Evolutionary conservation across 2,113 vertebrate species (phyloP), one percentile per base, ranked within the genome.

Genomic region (Chloropsis cyanopogon): DNA sequence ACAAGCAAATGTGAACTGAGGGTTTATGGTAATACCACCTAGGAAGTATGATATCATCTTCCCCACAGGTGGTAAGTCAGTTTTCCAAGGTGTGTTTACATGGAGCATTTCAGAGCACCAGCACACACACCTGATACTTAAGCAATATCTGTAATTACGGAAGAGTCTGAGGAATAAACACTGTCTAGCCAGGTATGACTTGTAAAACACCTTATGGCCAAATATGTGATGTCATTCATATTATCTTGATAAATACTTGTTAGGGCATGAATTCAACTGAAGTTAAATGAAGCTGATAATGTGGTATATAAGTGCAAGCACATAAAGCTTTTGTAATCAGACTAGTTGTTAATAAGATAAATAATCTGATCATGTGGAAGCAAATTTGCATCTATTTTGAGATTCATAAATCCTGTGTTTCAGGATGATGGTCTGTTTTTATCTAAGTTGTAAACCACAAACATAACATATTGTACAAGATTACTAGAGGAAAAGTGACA

Each of bases 131-230:
- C 14, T 80, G 79, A 50, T 79, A 49, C 72, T 96, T 94, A 85
- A 89, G 79, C 73, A 95, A 56, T 93, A 93, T 82, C 86, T 85
- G 49, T 91, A 96, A 96, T 97, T 95, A 88, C 0, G 7, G 81
- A 86, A 88, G 78, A 77, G 84, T 90, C 85, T 93, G 84, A 92
- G 86, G 95, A 96, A 92, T 78, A 95, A 97, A 94, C 72, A 68
- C 63, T 86, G 97, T 97, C 96, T 98, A 97, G 96, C 88, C 96
- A 96, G 85, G 69, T 94, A 93, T 90, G 86, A 93, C 83, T 72
- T 96, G 81, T 90, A 94, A 94, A 95, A 96, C 50, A 84, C 91
- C 92, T 91, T 44, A 49, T 92, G 92, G 95, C 91, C 89, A 90
- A 95, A 82, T 85, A 76, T 0, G 22, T 96, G 88, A 97, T 96